Evolutionary conservation across 2,113 vertebrate genomes (phyloP), one percentile per base, ranked within the genome.

Genomic region (Falcunculus frontatus): DNA sequence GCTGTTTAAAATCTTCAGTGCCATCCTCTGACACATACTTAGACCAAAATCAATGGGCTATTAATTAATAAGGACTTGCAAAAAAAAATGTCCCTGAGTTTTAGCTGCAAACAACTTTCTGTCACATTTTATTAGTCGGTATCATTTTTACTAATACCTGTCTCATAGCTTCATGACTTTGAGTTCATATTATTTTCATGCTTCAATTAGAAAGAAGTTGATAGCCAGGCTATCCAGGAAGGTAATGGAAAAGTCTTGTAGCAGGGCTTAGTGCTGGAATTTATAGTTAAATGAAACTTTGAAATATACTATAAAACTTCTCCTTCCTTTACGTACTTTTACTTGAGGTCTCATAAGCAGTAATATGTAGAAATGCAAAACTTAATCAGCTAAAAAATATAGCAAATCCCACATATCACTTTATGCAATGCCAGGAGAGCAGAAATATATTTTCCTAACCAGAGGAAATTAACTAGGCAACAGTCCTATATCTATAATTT

Each of bases 151-250:
- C 94, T 97, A 97, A 96, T 96, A 96, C 90, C 92, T 94, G 89
- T 63, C 91, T 89, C 90, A 95, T 16, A 96, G 93, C 93, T 95
- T 91, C 95, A 90, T 96, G 97, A 96, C 96, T 97, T 94, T 37
- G 93, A 80, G 94, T 96, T 97, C 96, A 96, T 95, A 96, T 97
- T 97, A 94, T 97, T 97, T 97, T 96, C 97, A 97, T 96, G 97
- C 96, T 97, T 96, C 97, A 97, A 94, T 97, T 97, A 97, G 93
- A 94, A 96, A 95, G 93, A 94, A 95, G 89, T n/a, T 86, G 96
- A 97, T 96, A 94, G 93, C 77, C 90, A 96, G 89, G 56, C 90
- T 91, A 76, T 87, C 90, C 93, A 85, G 44, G 84, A 96, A 78
- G 91, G 96, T 97, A 97, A 96, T 96, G 95, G 93, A 93, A 97